Evolutionary conservation across 64 coral and sea anemone genomes (phyloP).

Genomic region (Cladopsammia gracilis): DNA sequence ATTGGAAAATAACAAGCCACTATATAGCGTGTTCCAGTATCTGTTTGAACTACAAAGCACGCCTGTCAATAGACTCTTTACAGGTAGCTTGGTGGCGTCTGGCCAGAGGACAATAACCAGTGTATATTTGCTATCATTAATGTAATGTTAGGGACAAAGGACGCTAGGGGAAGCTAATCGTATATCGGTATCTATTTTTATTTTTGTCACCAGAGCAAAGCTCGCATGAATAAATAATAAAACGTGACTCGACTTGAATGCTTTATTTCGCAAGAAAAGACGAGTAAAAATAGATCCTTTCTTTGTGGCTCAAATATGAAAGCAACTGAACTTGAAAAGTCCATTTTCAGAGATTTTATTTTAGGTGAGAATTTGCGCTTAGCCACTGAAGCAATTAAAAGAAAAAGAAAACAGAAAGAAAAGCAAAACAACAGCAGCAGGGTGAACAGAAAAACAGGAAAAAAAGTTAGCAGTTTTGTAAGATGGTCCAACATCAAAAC

Average conservation of each 20-base stretch:
- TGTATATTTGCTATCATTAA: background rate
- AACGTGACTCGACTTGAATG: background rate
- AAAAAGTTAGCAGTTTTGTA: constrained; percentile 3
- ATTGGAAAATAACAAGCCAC: background rate
- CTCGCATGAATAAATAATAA: background rate
- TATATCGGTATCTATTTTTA: background rate
- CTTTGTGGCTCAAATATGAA: no score
- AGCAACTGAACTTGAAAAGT: no score
- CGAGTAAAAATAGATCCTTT: background rate
- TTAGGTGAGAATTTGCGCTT: no score
- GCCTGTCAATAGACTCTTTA: no score
- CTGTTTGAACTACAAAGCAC: background rate
- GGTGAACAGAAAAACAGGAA: no score
- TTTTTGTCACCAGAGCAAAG: background rate
- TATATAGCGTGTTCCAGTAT: background rate
- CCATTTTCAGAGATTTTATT: no score
- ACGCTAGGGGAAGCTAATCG: background rate
- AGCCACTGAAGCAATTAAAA: no score
- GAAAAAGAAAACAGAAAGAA: no score
- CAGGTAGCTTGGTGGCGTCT: background rate
- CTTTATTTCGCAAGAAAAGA: background rate
- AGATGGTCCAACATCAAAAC: background rate
- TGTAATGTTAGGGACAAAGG: background rate
- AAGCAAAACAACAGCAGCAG: no score
- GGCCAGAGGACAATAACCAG: background rate